A percentile compares a stretch with the other conserved stretches of the same genome.
These are phyloP conservation scores for Pogonocherus hispidulus DNA, from an alignment of 2,888 invertebrate species.

Conservation along the genomic window DNA sequence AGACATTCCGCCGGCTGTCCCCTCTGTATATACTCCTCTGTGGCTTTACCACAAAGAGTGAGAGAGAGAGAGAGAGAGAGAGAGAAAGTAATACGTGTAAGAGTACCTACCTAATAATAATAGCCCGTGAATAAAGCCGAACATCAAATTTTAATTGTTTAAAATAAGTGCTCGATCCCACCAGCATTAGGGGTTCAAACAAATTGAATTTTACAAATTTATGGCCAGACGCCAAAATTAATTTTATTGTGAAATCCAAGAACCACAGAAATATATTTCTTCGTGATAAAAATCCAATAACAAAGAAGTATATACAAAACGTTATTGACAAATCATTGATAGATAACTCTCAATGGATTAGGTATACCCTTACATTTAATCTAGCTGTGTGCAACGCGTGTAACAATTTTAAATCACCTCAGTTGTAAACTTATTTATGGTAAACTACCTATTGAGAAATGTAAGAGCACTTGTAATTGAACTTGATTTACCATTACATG, in stretches of 20 bases:
- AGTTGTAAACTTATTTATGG: not conserved
- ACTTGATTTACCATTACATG: no score
- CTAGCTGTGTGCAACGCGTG: slow-evolving; percentile 6
- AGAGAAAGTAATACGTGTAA: no score
- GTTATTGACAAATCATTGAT: slow-evolving; percentile 39
- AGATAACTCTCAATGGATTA: slow-evolving; percentile 27
- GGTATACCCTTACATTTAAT: slow-evolving; percentile 28
- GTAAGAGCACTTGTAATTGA: no score
- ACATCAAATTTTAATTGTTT: slow-evolving; percentile 24
- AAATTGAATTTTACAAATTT: slow-evolving; percentile 29
- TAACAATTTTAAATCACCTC: not conserved
- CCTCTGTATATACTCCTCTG: no score
- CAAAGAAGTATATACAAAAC: slow-evolving; percentile 23
- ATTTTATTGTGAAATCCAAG: slow-evolving; percentile 29
- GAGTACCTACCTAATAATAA: no score
- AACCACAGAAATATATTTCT: slow-evolving; percentile 34
- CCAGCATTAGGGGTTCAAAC: slow-evolving; percentile 30
- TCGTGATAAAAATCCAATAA: slow-evolving; percentile 33
- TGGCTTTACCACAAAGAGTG: no score
- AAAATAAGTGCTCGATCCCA: slow-evolving; percentile 18
- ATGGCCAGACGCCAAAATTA: slow-evolving; percentile 32
- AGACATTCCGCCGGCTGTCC: no score
- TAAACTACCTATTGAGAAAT: no score
- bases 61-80: no score
- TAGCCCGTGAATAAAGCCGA: no score